phyloP scores from a whole-genome alignment of 2,888 invertebrate species.

The Microctonus hyperodae region DNA sequence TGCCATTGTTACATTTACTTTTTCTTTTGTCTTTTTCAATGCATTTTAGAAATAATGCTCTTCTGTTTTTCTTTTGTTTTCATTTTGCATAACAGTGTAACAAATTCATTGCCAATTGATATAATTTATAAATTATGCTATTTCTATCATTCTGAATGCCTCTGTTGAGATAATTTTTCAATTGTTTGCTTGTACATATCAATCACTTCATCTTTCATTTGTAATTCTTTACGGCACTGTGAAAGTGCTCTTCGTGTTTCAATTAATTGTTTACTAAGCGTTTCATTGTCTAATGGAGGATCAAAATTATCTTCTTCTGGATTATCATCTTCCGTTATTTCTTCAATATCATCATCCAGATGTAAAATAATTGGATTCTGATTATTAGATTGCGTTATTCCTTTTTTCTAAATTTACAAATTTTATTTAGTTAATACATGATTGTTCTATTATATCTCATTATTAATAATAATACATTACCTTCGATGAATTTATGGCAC shows the following conservation, averaged over 20 bases:
- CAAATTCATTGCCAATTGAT: not conserved
- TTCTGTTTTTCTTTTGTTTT: not conserved
- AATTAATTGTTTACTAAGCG: slow-evolving; percentile 58
- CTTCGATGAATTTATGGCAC: slow-evolving; percentile 46
- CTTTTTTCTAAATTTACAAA: slow-evolving; percentile 48
- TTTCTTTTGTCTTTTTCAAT: too few relatives aligned
- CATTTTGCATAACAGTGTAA: not conserved
- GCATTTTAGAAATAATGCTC: not conserved
- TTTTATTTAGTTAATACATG: not conserved
- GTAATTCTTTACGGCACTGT: slow-evolving; percentile 59
- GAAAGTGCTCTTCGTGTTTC: slow-evolving; percentile 59
- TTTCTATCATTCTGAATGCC: slow-evolving; percentile 38
- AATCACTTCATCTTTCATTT: slow-evolving; percentile 61
- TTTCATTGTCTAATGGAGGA: slow-evolving; percentile 53
- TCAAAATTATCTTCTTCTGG: slow-evolving; percentile 59
- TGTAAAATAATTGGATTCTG: slow-evolving; percentile 54
- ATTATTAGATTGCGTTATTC: slow-evolving; percentile 42
- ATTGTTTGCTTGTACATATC: slow-evolving; percentile 61
- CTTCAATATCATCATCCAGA: slow-evolving; percentile 57
- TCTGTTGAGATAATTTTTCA: slow-evolving; percentile 51
- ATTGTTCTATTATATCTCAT: not conserved
- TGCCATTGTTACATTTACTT: not conserved
- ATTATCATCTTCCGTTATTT: slow-evolving; percentile 64
- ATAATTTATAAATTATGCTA: not conserved
- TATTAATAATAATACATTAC: slow-evolving; percentile 35